These are phyloP conservation scores for Gavia stellata DNA, from an alignment of 2,113 vertebrate species.

Conservation along the genomic window DNA sequence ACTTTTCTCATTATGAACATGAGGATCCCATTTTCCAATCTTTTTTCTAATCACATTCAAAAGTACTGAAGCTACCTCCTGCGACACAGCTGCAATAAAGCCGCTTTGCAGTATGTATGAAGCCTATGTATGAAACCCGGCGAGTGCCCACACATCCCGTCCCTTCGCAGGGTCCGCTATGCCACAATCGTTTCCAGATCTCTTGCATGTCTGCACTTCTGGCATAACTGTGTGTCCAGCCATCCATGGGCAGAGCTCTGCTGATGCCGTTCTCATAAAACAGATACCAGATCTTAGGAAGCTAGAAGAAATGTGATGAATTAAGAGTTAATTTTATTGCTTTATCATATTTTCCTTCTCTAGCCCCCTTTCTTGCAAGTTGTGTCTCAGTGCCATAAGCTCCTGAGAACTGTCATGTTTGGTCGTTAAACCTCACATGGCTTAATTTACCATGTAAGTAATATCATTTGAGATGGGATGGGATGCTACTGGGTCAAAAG, in stretches of 20 bases:
- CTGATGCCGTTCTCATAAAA: not conserved
- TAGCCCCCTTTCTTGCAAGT: not conserved
- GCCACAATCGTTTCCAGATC: not conserved
- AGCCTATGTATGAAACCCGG: not conserved
- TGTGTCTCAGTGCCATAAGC: not conserved
- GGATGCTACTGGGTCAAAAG: not conserved
- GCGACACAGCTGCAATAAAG: not conserved
- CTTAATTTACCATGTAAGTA: not conserved
- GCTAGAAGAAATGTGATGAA: not conserved
- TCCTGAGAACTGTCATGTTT: not conserved
- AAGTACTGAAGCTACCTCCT: constrained; percentile 24
- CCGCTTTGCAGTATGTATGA: not conserved
- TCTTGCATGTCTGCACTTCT: accelerated
- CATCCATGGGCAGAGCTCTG: not conserved
- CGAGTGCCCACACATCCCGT: not conserved
- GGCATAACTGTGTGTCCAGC: accelerated
- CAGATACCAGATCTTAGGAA: not conserved
- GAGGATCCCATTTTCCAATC: constrained; percentile 67
- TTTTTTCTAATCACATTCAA: constrained; percentile 57
- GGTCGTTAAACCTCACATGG: not conserved
- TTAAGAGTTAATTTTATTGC: not conserved
- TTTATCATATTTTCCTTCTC: not conserved
- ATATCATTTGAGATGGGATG: not conserved
- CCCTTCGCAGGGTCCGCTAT: not conserved
- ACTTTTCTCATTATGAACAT: constrained; percentile 66